Conservation (phyloP, 2,888 invertebrate species). For the Hydroisotoma schaefferi region DNA sequence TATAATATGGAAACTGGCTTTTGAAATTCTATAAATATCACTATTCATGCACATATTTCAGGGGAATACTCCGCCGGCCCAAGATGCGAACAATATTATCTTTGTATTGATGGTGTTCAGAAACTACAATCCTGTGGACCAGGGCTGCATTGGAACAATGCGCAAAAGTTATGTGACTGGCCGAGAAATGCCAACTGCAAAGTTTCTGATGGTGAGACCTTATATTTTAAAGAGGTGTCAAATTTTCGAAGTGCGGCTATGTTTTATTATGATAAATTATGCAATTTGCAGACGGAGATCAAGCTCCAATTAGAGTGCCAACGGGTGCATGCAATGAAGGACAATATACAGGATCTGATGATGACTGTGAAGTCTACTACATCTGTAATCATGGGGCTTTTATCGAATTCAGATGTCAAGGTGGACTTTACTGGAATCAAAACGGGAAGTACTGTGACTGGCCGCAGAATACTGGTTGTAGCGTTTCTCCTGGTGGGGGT, state of each 20-base stretch:
- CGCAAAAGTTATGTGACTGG: conserved; percentile 71
- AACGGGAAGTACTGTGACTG: conserved; percentile 59
- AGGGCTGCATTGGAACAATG: conserved; percentile 69
- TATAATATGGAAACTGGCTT: too few relatives aligned
- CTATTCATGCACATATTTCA: too few relatives aligned
- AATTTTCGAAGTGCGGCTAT: not conserved
- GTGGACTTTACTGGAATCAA: conserved; percentile 68
- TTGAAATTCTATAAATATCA: too few relatives aligned
- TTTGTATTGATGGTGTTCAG: conserved; percentile 71
- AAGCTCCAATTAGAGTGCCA: too few relatives aligned
- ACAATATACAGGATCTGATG: conserved; percentile 63
- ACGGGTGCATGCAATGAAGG: conserved; percentile 61
- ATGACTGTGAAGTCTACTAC: conserved; percentile 69
- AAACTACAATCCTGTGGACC: conserved; percentile 61
- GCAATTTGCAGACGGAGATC: too few relatives aligned
- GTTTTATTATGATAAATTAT: too few relatives aligned
- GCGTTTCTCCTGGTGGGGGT: conserved; percentile 8
- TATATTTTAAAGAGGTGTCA: not conserved
- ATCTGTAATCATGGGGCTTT: conserved; percentile 76
- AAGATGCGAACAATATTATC: conserved; percentile 67
- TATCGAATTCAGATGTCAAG: conserved; percentile 67
- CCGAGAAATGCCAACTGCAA: conserved; percentile 52
- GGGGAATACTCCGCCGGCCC: conserved; percentile 71
- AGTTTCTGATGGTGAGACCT: not conserved
- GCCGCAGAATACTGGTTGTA: conserved; percentile 63